A percentile compares a stretch with the other conserved stretches of the same genome.
phyloP scores from a whole-genome alignment of 2,113 vertebrate species.

The Alosa alosa region DNA sequence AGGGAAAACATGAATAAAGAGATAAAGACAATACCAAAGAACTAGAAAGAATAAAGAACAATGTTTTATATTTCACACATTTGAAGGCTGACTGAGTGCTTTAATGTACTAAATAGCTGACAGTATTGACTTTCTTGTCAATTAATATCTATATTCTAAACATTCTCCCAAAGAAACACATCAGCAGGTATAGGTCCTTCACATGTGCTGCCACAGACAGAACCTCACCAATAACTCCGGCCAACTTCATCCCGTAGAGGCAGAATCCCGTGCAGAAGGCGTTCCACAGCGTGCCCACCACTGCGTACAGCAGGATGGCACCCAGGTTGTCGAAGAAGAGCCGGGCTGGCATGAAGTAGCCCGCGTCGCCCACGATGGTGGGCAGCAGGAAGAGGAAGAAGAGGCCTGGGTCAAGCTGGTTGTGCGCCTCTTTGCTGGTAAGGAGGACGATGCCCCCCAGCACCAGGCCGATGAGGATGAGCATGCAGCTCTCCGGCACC shows the following conservation, averaged over 20 bases:
- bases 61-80: too few relatives aligned
- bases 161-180: neutral
- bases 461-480: constrained; percentile 92
- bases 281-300: constrained; percentile 94
- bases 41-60: too few relatives aligned
- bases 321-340: constrained; percentile 96
- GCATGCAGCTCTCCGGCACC: constrained; percentile 92
- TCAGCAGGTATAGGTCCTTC: neutral
- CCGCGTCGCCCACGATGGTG: constrained; percentile 91
- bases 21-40: too few relatives aligned
- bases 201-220: neutral
- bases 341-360: constrained; percentile 95
- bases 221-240: constrained; percentile 78
- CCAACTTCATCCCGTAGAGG: constrained; percentile 80
- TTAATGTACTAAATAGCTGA: too few relatives aligned
- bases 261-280: constrained; percentile 87
- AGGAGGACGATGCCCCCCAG: constrained; percentile 89
- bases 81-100: too few relatives aligned
- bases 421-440: constrained; percentile 89
- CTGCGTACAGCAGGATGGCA: constrained; percentile 90
- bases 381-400: constrained; percentile 97
- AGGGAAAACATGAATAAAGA: too few relatives aligned
- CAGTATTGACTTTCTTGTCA: too few relatives aligned
- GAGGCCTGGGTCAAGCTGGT: constrained; percentile 90
- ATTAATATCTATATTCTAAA: neutral